A percentile compares a stretch with the other conserved stretches of the same genome.
Evolutionary conservation across 2,888 invertebrate species (phyloP).

Genomic region (Fragum fragum): DNA sequence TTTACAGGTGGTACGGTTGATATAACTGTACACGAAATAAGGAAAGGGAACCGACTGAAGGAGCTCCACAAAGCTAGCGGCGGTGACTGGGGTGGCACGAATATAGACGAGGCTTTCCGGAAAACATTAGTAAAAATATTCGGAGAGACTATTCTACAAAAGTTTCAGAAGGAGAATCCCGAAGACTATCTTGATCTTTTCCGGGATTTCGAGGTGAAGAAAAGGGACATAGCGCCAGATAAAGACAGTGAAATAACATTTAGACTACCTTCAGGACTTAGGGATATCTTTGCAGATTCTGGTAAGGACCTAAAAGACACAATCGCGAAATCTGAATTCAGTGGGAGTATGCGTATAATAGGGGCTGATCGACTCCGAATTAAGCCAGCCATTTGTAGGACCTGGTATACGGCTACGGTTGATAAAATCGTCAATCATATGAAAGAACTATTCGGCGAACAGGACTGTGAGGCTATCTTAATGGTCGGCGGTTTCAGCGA

Average conservation of each 20-base stretch:
- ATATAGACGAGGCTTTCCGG: background rate
- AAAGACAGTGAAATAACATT: background rate
- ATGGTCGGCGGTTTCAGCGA: conserved; percentile 9
- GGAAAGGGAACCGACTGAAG: conserved; percentile 86
- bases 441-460: background rate
- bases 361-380: background rate
- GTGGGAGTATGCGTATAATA: background rate
- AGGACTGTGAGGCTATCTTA: background rate
- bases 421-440: background rate
- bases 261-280: background rate
- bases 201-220: conserved; percentile 5
- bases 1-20: conserved; percentile 89
- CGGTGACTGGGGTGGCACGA: conserved; percentile 75
- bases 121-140: background rate
- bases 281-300: background rate
- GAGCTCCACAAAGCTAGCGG: conserved; percentile 89
- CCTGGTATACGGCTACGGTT: background rate
- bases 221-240: background rate
- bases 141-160: background rate
- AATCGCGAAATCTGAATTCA: background rate
- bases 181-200: background rate
- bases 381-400: background rate
- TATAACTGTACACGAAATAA: conserved; percentile 88
- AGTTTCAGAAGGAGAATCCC: background rate
- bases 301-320: background rate